Conservation (phyloP, 2,113 vertebrate genomes). For the Chlamydotis undulata region DNA sequence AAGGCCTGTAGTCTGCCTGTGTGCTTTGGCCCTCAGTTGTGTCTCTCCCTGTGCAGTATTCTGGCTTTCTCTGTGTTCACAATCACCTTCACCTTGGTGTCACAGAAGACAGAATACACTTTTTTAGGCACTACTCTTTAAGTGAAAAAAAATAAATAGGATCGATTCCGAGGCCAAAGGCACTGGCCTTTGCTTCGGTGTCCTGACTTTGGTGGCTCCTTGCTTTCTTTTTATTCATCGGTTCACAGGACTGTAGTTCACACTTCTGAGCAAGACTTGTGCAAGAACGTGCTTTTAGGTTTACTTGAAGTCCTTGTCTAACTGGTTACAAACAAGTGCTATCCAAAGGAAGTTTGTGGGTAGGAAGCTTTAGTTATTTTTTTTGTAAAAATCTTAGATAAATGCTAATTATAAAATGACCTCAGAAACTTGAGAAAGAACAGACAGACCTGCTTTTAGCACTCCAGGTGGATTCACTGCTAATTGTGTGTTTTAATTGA, state of each 20-base stretch:
- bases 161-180: not conserved
- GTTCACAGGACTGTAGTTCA: not conserved
- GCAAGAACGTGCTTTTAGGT: not conserved
- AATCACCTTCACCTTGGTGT: not conserved
- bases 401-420: slow-evolving; percentile 55
- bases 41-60: not conserved
- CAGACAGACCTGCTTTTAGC: slow-evolving; percentile 49
- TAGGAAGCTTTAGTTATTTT: slow-evolving; percentile 18
- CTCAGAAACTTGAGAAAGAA: slow-evolving; percentile 56
- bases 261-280: not conserved
- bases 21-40: not conserved
- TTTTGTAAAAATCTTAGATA: slow-evolving; percentile 34
- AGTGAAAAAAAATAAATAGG: not conserved
- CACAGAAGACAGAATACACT: not conserved
- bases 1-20: not conserved
- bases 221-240: not conserved
- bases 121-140: not conserved
- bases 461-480: slow-evolving; percentile 49
- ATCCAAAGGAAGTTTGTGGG: slow-evolving; percentile 2
- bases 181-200: not conserved
- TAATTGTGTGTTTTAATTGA: slow-evolving; percentile 44
- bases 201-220: not conserved
- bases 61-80: not conserved
- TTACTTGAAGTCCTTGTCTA: not conserved
- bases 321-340: not conserved